These are phyloP conservation scores for Synergus gifuensis DNA, from an alignment of 2,888 invertebrate species.

Conservation along the genomic window DNA sequence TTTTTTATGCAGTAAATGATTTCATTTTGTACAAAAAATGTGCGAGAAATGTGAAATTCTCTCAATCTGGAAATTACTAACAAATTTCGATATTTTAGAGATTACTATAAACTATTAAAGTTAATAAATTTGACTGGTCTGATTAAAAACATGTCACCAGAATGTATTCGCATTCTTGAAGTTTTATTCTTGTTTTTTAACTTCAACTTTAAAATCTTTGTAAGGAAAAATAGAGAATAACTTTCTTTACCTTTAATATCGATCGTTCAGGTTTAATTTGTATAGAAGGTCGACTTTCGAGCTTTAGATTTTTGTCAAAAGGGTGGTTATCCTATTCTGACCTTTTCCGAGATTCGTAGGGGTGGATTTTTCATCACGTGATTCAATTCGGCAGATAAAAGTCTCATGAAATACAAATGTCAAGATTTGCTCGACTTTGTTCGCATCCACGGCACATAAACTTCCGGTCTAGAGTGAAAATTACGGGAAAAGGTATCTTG, in stretches of 20 bases:
- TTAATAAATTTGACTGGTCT: background rate
- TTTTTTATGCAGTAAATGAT: background rate
- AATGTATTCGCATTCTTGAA: no score
- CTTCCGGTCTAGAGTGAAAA: slow-evolving; percentile 28
- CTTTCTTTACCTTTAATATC: background rate
- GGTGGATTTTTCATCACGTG: background rate
- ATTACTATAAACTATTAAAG: background rate
- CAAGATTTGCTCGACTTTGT: slow-evolving; percentile 24
- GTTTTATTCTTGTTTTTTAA: background rate
- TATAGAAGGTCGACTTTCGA: slow-evolving; percentile 20
- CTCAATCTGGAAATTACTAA: background rate
- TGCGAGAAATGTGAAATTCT: background rate
- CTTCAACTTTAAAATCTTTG: background rate
- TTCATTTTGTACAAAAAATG: background rate
- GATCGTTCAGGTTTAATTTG: slow-evolving; percentile 31
- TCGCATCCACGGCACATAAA: slow-evolving; percentile 1
- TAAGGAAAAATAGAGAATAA: background rate
- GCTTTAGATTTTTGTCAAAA: slow-evolving; percentile 8
- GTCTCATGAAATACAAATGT: slow-evolving; percentile 1
- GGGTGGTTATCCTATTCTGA: background rate
- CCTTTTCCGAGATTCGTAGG: background rate
- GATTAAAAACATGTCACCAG: no score
- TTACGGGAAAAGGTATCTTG: slow-evolving; percentile 6
- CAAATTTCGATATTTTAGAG: background rate
- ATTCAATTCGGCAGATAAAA: background rate